Percentiles rank a stretch among this genome's conserved stretches.
phyloP scores from a whole-genome alignment of 2,888 invertebrate genomes.

The Conus canariensis region DNA sequence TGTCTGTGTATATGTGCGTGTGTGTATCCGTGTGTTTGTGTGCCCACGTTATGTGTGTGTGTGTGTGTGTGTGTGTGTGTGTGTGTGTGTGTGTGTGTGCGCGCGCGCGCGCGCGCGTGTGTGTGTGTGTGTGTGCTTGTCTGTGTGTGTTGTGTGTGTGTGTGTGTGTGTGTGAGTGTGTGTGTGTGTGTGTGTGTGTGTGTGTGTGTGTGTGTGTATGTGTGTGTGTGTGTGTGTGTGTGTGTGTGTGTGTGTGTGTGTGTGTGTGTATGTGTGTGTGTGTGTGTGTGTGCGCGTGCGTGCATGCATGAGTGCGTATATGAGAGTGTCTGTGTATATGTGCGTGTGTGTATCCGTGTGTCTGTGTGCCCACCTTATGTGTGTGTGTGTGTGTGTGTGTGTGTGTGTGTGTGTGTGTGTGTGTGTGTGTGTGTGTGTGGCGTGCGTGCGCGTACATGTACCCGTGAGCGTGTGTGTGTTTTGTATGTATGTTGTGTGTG shows the following conservation, averaged over 20 bases:
- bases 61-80: not conserved
- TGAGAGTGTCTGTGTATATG: not conserved
- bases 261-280: constrained; percentile 8
- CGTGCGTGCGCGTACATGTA: not conserved
- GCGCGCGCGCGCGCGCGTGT: not conserved
- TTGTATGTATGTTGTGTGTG: not conserved
- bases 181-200: too few species aligned
- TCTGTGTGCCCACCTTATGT: not conserved
- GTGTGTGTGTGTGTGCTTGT: not conserved
- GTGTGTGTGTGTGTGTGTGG: constrained; percentile 4
- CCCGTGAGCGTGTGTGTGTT: not conserved
- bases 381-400: constrained; percentile 5
- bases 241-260: constrained; percentile 18
- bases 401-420: not conserved
- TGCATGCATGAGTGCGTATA: not conserved
- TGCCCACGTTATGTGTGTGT: not conserved
- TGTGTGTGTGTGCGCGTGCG: not conserved
- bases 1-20: not conserved
- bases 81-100: constrained; percentile 11
- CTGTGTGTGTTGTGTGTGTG: constrained; percentile 1
- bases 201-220: too few species aligned
- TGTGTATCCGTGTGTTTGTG: constrained; percentile 26
- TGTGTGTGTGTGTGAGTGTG: not conserved
- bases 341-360: not conserved
- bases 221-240: not conserved